These are phyloP conservation scores for Hydrophis major DNA, from an alignment of 2,797 vertebrate species.

Conservation along the genomic window DNA sequence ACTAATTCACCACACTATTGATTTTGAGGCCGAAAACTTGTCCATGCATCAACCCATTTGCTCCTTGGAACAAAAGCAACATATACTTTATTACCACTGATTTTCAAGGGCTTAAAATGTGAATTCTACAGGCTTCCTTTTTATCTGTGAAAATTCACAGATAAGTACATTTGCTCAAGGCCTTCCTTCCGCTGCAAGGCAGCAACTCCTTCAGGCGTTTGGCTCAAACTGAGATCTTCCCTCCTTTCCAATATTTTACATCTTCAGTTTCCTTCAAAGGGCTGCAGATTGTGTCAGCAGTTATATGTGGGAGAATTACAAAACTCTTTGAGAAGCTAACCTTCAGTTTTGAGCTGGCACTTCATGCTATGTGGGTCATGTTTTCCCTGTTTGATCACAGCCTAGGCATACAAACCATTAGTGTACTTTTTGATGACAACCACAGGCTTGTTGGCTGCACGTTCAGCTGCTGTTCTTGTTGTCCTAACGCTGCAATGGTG, in stretches of 20 bases:
- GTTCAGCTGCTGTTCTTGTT: conserved; percentile 59
- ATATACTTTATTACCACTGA: background rate
- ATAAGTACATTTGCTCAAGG: background rate
- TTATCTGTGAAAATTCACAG: background rate
- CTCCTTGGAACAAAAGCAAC: background rate
- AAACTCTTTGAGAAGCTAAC: conserved; percentile 14
- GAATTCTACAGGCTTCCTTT: background rate
- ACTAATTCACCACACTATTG: background rate
- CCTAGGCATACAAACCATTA: conserved; percentile 41
- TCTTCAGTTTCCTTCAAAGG: background rate
- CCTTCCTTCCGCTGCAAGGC: background rate
- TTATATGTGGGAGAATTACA: background rate
- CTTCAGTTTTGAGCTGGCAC: conserved; percentile 53
- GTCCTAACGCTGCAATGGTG: conserved; percentile 40
- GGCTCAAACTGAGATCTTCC: background rate
- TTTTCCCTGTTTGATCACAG: conserved; percentile 54
- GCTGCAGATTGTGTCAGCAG: background rate
- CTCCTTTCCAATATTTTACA: background rate
- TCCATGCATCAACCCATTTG: background rate
- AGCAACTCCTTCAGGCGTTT: background rate
- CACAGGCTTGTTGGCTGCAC: conserved; percentile 52
- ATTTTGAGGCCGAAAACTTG: background rate
- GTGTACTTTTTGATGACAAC: conserved; percentile 32
- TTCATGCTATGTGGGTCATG: conserved; percentile 39
- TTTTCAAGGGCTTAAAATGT: background rate